Evolutionary conservation across 2,888 invertebrate genomes (phyloP), one percentile per base, ranked within the genome.

Genomic region (Ceramica pisi): DNA sequence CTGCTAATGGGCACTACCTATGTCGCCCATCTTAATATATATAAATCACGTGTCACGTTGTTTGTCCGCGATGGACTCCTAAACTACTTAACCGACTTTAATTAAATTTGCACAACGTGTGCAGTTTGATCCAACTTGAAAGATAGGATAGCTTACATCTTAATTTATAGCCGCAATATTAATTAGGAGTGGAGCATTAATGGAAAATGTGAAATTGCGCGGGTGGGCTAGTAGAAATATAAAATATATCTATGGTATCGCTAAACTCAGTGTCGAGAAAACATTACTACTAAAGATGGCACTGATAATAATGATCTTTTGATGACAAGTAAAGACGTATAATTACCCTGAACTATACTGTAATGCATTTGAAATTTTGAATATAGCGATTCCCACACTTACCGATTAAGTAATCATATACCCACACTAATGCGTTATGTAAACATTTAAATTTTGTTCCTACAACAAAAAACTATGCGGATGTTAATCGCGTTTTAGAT

Each of bases 401-500:
- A 31, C 6, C 5, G n/a, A 60, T 53, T 75, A n/a, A 41, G 53
- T 55, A 41, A 60, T 53, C 38, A 38, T 21, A 21, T 21, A 31
- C 3, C 3, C 6, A 21, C 14, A 21, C 35, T 21, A 16, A 23
- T 7, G 38, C 38, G 38, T 16, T 38, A 35, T 35, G 10, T 56
- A 56, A 35, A 56, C 56, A 21, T 31, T 38, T 7, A 38, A 38
- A 38, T 7, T 14, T 38, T 60, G n/a, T 48, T 53, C 46, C 38
- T 21, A 23, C 46, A 55, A 75, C 9, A 38, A 60, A 80, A 66
- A 63, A n/a, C 31, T 23, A 41, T 74, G n/a, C 63, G 59, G 51
- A 80, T 55, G 38, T 80, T 64, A 60, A 56, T 80, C 55, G 23
- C 5, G n/a, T 44, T 73, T 48, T n/a, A 80, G 56, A 70, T 64